Percentiles rank a stretch among this genome's conserved stretches.
Evolutionary conservation across 2,113 vertebrate species (phyloP).

Genomic region (Sitta europaea): DNA sequence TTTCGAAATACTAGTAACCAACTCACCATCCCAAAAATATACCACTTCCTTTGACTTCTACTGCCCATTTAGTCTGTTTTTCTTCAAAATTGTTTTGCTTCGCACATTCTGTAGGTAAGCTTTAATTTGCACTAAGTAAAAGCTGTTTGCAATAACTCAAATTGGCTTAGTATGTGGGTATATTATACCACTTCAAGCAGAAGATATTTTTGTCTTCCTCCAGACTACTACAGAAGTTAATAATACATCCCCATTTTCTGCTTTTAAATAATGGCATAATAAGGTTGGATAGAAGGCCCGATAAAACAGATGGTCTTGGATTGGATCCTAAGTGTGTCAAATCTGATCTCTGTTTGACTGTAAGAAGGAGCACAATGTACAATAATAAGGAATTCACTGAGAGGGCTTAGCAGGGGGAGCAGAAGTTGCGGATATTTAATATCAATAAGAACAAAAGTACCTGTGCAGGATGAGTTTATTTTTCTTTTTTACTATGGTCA

Average conservation of each 20-base stretch:
- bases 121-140: neutral
- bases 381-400: neutral
- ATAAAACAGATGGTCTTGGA: constrained; percentile 38
- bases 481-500: neutral
- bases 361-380: neutral
- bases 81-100: neutral
- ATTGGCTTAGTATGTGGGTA: neutral
- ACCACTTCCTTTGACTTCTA: neutral
- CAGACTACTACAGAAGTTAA: constrained; percentile 15
- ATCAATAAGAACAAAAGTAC: neutral
- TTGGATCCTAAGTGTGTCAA: neutral
- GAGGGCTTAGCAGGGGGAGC: neutral
- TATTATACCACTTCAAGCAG: neutral
- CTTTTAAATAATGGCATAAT: neutral
- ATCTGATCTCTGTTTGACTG: neutral
- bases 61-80: neutral
- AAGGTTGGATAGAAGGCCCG: neutral
- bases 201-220: neutral
- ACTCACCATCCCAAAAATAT: neutral
- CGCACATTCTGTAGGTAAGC: neutral
- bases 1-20: constrained; percentile 4
- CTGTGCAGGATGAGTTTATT: neutral
- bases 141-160: neutral
- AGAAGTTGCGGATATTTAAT: neutral
- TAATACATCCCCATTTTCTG: neutral